Base-by-base conservation (phyloP, 1,140 invertebrate genomes). In the Pachypsylla venusta region DNA sequence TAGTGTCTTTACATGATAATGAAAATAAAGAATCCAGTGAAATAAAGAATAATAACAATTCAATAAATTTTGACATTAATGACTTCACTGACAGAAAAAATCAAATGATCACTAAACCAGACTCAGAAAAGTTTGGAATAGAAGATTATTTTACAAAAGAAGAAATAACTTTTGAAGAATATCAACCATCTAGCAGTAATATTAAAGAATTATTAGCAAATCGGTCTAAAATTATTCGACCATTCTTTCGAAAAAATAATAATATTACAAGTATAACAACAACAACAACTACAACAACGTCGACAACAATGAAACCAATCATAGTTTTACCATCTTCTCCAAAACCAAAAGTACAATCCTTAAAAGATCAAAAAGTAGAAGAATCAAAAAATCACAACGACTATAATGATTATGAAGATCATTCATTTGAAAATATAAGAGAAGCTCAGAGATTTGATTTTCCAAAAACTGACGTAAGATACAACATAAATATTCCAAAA, bases 221-320 rank as follows among this genome's bases (percentile, higher is more conserved):
- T n/a, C 42, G 42, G n/a, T 48, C 42, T 7, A 48, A 48, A 48
- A 48, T 48, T 19, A 48, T 48, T 48, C 42, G 42, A 48, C 42
- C 42, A 22, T 48, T 48, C 42, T 48, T 48, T 19, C 42, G 42
- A 48, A 48, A n/a, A 5, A 48, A 48, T 19, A n/a, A 48, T 19
- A 19, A 48, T 4, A 48, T n/a, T 5, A 48, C 42, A 5, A 48
- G n/a, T 19, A 48, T 22, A 10, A 19, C 42, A 48, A 48, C 42
- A 48, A 48, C 42, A 5, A 48, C 42, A n/a, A 10, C 42, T 48
- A 35, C 30, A 35, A 35, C 30, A n/a, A 35, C 30, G 30, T 19
- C 42, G 16, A 48, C 42, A 19, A 48, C 42, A 5, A 48, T 48
- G n/a, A 48, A 48, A 48, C 42, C 42, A 48, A n/a, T 48, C 22